These are phyloP conservation scores for Petaurus breviceps DNA, from an alignment of 2,113 vertebrate species.

Conservation along the genomic window DNA sequence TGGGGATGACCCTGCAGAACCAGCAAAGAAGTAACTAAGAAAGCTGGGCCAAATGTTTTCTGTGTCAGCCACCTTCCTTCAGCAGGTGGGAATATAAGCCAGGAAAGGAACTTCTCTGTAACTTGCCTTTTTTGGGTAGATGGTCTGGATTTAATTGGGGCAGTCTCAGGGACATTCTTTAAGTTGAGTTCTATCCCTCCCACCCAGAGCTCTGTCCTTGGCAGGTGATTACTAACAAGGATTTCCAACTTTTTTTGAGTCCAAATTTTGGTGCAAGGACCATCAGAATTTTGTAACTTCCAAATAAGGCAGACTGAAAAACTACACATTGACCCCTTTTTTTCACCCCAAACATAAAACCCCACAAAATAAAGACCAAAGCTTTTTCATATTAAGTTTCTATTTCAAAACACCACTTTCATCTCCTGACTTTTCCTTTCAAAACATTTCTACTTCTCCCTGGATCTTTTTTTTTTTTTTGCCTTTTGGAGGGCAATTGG, in stretches of 20 bases:
- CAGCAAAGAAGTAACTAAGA: slow-evolving; percentile 83
- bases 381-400: background rate
- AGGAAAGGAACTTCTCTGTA: slow-evolving; percentile 48
- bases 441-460: background rate
- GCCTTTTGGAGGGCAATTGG: too few species aligned
- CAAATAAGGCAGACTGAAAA: background rate
- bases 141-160: background rate
- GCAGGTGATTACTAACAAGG: background rate
- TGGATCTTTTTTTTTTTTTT: too few species aligned
- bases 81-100: slow-evolving; percentile 53
- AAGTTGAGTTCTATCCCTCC: background rate
- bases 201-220: background rate
- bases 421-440: background rate
- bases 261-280: background rate
- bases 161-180: background rate
- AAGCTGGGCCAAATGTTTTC: slow-evolving; percentile 71
- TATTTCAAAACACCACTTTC: background rate
- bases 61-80: slow-evolving; percentile 59
- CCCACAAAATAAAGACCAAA: background rate
- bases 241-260: background rate
- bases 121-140: background rate
- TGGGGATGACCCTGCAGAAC: slow-evolving; percentile 91
- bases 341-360: background rate
- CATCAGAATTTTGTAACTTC: background rate
- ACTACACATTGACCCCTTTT: background rate